Evolutionary conservation across 2,113 vertebrate species (phyloP).

Genomic region (Callipepla californica): DNA sequence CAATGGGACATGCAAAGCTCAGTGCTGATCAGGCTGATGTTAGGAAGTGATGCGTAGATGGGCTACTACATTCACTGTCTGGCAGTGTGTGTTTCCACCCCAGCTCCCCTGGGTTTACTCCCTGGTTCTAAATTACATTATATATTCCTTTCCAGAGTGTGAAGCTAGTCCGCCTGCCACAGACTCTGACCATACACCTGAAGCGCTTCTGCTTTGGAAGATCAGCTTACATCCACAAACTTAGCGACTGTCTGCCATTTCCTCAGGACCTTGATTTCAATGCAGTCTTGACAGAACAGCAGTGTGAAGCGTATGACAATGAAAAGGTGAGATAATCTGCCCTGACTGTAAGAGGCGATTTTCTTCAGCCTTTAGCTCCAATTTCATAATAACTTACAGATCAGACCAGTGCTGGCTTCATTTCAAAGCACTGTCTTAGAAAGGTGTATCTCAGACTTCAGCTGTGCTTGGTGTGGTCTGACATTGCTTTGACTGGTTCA

Average conservation of each 20-base stretch:
- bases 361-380: background rate
- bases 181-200: constrained; percentile 77
- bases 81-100: background rate
- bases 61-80: background rate
- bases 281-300: constrained; percentile 43
- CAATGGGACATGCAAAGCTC: background rate
- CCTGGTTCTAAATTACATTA: background rate
- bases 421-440: background rate
- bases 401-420: background rate
- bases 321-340: constrained; percentile 62
- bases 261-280: constrained; percentile 72
- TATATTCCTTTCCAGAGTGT: constrained; percentile 64
- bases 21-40: background rate
- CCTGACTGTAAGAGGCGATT: background rate
- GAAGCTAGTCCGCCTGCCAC: constrained; percentile 69
- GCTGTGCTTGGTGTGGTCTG: background rate
- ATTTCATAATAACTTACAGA: background rate
- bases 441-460: background rate
- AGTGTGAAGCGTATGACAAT: background rate
- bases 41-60: background rate
- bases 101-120: background rate
- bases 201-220: constrained; percentile 66
- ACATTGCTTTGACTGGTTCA: background rate
- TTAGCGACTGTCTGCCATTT: constrained; percentile 71
- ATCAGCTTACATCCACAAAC: constrained; percentile 27